phyloP scores from a whole-genome alignment of 2,113 vertebrate genomes.

The Scophthalmus maximus region DNA sequence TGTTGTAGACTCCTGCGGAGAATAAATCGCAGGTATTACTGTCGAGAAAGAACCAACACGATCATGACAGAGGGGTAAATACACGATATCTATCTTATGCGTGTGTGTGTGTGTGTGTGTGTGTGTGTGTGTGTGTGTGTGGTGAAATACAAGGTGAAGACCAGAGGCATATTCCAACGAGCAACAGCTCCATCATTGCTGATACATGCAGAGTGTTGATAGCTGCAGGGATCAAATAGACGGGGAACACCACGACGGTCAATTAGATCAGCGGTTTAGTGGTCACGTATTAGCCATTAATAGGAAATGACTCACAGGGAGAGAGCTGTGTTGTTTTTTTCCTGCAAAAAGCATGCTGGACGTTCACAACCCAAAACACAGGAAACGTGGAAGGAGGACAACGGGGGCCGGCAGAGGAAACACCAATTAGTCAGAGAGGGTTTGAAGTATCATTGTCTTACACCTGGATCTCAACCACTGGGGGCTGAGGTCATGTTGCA shows the following conservation, averaged over 20 bases:
- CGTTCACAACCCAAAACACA: slow-evolving; percentile 39
- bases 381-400: slow-evolving; percentile 27
- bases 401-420: slow-evolving; percentile 23
- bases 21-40: slow-evolving; percentile 4
- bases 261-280: background rate
- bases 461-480: background rate
- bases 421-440: slow-evolving; percentile 12
- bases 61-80: background rate
- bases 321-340: slow-evolving; percentile 21
- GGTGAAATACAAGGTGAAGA: background rate
- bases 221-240: slow-evolving; percentile 5
- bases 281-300: slow-evolving; percentile 10
- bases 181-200: background rate
- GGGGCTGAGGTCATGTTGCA: background rate
- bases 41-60: background rate
- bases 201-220: background rate
- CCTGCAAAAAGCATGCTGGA: slow-evolving; percentile 18
- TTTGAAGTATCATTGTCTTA: background rate
- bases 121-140: background rate
- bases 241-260: background rate
- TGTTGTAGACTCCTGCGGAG: slow-evolving; percentile 92
- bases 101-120: background rate
- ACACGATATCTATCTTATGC: background rate
- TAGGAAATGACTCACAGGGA: slow-evolving; percentile 38
- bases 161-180: background rate